Conservation (phyloP, 2,888 invertebrate genomes). For the Pristionchus entomophagus region DNA sequence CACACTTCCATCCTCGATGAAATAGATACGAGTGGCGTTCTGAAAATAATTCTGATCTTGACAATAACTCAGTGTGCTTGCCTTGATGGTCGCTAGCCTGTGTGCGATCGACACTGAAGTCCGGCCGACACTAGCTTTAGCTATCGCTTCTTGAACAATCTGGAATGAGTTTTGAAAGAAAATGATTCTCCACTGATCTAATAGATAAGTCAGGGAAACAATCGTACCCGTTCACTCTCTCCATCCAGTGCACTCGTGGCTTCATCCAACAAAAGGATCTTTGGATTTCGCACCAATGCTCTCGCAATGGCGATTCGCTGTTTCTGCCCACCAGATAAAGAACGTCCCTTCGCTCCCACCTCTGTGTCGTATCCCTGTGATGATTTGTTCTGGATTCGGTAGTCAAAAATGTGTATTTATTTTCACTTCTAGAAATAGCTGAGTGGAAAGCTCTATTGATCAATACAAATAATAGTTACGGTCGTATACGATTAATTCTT, state of each 20-base stretch:
- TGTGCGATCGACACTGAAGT: conserved; percentile 39
- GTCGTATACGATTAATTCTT: no score
- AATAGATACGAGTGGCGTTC: conserved; percentile 37
- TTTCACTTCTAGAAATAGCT: no score
- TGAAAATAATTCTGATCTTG: not conserved
- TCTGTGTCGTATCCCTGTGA: conserved; percentile 53
- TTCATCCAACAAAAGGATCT: conserved; percentile 56
- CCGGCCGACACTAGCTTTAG: not conserved
- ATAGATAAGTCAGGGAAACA: no score
- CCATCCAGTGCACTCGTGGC: conserved; percentile 53
- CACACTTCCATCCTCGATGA: conserved; percentile 34
- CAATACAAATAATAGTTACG: no score
- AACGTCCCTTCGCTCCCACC: conserved; percentile 52
- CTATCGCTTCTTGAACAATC: conserved; percentile 27
- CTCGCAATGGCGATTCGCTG: conserved; percentile 54
- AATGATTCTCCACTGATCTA: not conserved
- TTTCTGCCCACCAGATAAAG: conserved; percentile 50
- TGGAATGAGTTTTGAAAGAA: not conserved
- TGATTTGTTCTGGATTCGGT: no score
- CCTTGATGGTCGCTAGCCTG: conserved; percentile 35
- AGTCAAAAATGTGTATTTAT: no score
- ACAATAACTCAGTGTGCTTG: not conserved
- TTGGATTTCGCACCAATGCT: conserved; percentile 72
- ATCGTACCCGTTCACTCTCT: conserved; percentile 32
- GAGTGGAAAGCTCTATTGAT: no score